Conservation (phyloP, 2,888 invertebrate genomes). For the Pammene aurita region DNA sequence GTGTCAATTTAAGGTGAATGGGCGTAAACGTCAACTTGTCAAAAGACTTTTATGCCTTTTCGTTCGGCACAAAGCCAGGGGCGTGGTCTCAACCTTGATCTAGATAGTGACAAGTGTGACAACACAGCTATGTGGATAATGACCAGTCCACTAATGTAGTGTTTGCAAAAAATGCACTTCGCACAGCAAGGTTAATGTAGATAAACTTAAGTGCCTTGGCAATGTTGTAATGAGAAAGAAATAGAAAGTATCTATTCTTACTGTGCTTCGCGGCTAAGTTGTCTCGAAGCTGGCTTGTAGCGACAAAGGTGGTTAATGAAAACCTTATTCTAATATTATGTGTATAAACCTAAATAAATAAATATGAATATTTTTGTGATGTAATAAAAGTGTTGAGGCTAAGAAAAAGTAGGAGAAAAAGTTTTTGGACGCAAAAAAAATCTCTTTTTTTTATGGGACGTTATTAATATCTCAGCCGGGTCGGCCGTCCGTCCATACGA, state of each 20-base stretch:
- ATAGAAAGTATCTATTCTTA: conserved; percentile 4
- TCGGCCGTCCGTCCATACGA: too few species aligned
- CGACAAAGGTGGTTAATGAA: too few species aligned
- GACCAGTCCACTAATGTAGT: conserved; percentile 15
- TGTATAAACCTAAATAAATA: too few species aligned
- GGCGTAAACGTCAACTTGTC: neutral
- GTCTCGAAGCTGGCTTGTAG: too few species aligned
- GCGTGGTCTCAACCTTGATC: conserved; percentile 63
- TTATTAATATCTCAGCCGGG: too few species aligned
- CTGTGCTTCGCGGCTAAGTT: too few species aligned
- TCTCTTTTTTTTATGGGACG: too few species aligned
- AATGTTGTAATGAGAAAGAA: conserved; percentile 10
- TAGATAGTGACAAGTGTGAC: conserved; percentile 26
- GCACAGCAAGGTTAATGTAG: conserved; percentile 22
- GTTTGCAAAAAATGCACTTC: conserved; percentile 33
- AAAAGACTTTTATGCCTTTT: neutral
- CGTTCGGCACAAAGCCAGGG: conserved; percentile 39
- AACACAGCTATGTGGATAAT: conserved; percentile 24
- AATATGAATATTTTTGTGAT: too few species aligned
- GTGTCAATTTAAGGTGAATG: conserved; percentile 3
- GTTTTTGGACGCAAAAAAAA: too few species aligned
- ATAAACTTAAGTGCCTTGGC: conserved; percentile 21
- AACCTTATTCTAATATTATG: too few species aligned
- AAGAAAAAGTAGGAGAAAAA: too few species aligned
- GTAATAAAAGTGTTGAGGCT: too few species aligned